Base-by-base conservation (phyloP, 2,113 vertebrate species). In the Sula dactylatra region DNA sequence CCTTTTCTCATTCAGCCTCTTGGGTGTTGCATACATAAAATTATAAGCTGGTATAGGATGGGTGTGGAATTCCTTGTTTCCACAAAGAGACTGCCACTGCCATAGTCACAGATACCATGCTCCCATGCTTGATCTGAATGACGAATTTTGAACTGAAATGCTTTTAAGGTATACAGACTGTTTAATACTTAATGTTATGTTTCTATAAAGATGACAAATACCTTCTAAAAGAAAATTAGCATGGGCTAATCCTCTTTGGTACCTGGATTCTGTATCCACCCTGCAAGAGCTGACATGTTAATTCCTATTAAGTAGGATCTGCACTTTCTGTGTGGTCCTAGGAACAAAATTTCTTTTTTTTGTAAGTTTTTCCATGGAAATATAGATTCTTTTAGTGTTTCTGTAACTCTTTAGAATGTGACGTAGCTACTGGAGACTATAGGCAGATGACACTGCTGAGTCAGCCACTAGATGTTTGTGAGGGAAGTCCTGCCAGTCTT, bases 151-250 rank as follows among this genome's bases (percentile, higher is more conserved):
- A 86, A 86, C 52, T 76, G 40, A 86, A 94, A 82, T 82, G 47
- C 77, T 92, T 76, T 84, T 79, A 84, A 76, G 62, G 66, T 61
- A 16, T 29, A 62, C 11, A 72, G 61, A 59, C 25, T 71, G 22
- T 32, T 92, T 83, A 85, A 64, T 87, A 80, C 14, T 80, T 74
- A 29, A 45, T 56, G 64, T 73, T 58, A 21, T 19, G 10, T 82
- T 92, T 77, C 62, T 82, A 38, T 72, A 82, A 95, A 91, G 89
- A 82, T 66, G 78, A 79, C 66, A 89, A 86, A 36, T 91, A 64
- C 6, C 47, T 92, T 76, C 77, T 86, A 27, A 56, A 86, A 88
- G 88, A 79, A 94, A 94, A 89, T 94, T 26, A 84, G 34, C 25
- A 4, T 72, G 56, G 77, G 61, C 59, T 88, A 16, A 73, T 76